Base-by-base conservation (phyloP, 2,888 invertebrate genomes). In the Cantharis rufa region DNA sequence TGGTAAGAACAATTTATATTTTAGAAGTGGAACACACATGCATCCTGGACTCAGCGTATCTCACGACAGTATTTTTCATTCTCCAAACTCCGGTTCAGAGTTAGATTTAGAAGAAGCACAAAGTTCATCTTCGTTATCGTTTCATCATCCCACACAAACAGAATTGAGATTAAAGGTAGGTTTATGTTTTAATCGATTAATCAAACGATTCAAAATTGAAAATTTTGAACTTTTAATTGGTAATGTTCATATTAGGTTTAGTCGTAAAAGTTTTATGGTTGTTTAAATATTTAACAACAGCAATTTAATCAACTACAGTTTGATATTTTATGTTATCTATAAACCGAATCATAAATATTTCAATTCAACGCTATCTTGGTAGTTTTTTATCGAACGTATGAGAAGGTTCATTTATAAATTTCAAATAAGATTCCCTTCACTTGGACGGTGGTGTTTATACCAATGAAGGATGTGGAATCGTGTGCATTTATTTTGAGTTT, bases 41-140 rank as follows among this genome's bases (percentile, higher is more conserved):
- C 87, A 88, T 78, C 87, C 89, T 62, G 90, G 90, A 70, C 90
- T 96, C 83, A 96, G 96, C 79, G 94, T 96, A 84, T 96, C 96
- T 18, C 96, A 96, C 89, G 96, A 97, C 90, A 96, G 96, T 81
- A 95, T 97, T 84, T 97, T 97, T 90, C 95, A 96, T 73, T 95
- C 94, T 85, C 90, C 91, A 18, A 91, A 92, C 72, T 92, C 89
- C 24, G 89, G 87, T 62, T 89, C 89, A 11, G 89, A 89, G 80
- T 84, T 88, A 76, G 89, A 89, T 75, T 84, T 89, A 81, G 89
- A 91, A 77, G 91, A 90, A 81, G 87, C 87, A 18, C 87, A 88
- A 79, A 88, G 89, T 84, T 86, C 89, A 18, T 88, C 88, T 16
- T 88, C 88, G 1, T 84, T 89, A 69, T 89, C 88, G 69, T 86